Conservation (phyloP, 2,888 invertebrate species). For the Plebejus melissa region DNA sequence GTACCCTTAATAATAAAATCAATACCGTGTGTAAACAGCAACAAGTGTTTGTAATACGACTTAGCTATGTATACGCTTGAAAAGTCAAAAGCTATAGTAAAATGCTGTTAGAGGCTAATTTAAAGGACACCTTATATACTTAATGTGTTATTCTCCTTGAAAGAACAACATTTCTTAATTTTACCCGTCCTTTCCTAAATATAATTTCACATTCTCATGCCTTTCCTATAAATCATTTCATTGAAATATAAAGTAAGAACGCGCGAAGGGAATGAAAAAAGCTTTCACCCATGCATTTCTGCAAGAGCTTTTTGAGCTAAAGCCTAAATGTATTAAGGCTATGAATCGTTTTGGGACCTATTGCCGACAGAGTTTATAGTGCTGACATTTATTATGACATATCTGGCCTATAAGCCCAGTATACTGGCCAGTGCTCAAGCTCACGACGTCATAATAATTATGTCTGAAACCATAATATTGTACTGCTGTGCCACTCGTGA, state of each 20-base stretch:
- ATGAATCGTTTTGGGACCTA: not conserved
- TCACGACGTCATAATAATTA: too few species aligned
- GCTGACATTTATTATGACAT: not conserved
- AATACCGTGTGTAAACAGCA: not conserved
- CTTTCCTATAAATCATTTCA: not conserved
- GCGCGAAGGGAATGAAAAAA: not conserved
- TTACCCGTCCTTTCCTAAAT: too few species aligned
- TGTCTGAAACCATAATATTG: not conserved
- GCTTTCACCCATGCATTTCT: not conserved
- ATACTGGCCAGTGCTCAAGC: not conserved
- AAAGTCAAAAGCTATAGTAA: too few species aligned
- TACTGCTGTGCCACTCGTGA: not conserved
- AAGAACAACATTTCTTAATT: too few species aligned
- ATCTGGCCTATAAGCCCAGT: not conserved
- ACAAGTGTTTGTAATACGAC: not conserved
- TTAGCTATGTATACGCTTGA: too few species aligned
- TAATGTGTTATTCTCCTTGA: too few species aligned
- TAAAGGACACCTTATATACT: too few species aligned
- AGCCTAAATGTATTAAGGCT: not conserved
- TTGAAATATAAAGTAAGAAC: not conserved
- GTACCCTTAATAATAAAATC: not conserved
- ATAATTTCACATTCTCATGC: too few species aligned
- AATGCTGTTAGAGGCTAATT: too few species aligned
- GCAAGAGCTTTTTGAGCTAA: not conserved
- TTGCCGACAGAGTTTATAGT: not conserved